Percentiles rank a stretch among this genome's conserved stretches.
Evolutionary conservation across 2,113 vertebrate genomes (phyloP).

Genomic region (Rhinopomastus cyanomelas): DNA sequence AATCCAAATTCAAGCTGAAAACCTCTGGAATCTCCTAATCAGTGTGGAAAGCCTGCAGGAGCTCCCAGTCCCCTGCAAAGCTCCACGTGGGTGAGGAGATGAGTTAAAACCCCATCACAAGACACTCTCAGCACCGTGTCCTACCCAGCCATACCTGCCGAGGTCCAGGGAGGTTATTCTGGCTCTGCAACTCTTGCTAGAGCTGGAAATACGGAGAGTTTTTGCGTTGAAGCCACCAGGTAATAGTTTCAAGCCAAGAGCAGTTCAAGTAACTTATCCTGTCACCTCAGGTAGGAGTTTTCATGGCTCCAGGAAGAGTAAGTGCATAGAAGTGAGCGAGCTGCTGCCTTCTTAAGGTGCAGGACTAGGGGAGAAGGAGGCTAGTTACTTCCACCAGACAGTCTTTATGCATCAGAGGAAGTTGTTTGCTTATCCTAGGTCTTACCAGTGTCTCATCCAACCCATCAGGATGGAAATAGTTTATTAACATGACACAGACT

Average conservation of each 20-base stretch:
- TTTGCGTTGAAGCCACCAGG: not conserved
- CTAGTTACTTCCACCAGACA: not conserved
- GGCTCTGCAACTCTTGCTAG: fast-evolving
- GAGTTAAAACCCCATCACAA: no score
- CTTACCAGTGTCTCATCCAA: not conserved
- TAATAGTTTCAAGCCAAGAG: not conserved
- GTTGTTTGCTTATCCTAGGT: not conserved
- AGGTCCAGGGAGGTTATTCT: not conserved
- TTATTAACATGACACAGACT: not conserved
- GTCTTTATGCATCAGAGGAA: not conserved
- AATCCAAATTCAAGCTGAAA: no score
- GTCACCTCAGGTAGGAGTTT: not conserved
- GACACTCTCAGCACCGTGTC: not conserved
- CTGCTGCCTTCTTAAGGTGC: not conserved
- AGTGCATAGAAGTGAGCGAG: not conserved
- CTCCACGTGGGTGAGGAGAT: fast-evolving
- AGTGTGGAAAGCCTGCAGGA: not conserved
- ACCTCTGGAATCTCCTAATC: no score
- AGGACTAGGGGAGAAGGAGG: not conserved
- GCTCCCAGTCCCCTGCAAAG: not conserved
- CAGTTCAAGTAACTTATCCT: not conserved
- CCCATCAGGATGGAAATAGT: not conserved
- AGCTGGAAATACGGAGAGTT: not conserved
- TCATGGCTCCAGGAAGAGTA: not conserved
- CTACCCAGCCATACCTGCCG: not conserved